Evolutionary conservation across 92 coral and sea anemone species (phyloP).

Genomic region (Porites cylindrica): DNA sequence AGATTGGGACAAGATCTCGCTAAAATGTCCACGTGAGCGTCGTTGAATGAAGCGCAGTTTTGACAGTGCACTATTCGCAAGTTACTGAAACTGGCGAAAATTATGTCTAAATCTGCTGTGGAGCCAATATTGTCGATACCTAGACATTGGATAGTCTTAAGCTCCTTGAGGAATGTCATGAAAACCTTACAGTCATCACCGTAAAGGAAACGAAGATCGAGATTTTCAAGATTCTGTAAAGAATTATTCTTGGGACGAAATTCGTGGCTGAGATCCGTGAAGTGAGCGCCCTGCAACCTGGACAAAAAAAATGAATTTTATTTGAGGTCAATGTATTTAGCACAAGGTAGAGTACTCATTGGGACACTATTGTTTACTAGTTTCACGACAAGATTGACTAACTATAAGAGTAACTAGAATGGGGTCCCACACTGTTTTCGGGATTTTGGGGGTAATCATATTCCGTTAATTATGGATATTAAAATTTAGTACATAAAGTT

Average conservation of each 20-base stretch:
- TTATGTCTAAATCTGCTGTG: slow-evolving; percentile 38
- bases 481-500: too few species aligned
- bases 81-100: slow-evolving; percentile 50
- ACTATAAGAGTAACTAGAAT: too few species aligned
- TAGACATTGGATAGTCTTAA: slow-evolving; percentile 55
- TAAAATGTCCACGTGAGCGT: slow-evolving; percentile 60
- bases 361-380: too few species aligned
- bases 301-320: not conserved
- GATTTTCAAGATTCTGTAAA: slow-evolving; percentile 54
- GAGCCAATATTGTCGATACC: slow-evolving; percentile 76
- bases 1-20: slow-evolving; percentile 61
- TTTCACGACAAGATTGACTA: too few species aligned
- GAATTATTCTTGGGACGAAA: not conserved
- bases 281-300: slow-evolving; percentile 78
- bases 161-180: slow-evolving; percentile 48
- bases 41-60: slow-evolving; percentile 73
- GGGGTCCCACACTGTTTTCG: too few species aligned
- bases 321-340: not conserved
- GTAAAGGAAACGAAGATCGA: slow-evolving; percentile 75
- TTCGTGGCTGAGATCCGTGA: slow-evolving; percentile 36
- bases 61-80: slow-evolving; percentile 78
- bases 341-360: too few species aligned
- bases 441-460: too few species aligned
- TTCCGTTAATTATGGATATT: too few species aligned
- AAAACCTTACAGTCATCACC: slow-evolving; percentile 66